Base-by-base conservation (phyloP, 2,888 invertebrate genomes). In the Pristionchus mayeri region DNA sequence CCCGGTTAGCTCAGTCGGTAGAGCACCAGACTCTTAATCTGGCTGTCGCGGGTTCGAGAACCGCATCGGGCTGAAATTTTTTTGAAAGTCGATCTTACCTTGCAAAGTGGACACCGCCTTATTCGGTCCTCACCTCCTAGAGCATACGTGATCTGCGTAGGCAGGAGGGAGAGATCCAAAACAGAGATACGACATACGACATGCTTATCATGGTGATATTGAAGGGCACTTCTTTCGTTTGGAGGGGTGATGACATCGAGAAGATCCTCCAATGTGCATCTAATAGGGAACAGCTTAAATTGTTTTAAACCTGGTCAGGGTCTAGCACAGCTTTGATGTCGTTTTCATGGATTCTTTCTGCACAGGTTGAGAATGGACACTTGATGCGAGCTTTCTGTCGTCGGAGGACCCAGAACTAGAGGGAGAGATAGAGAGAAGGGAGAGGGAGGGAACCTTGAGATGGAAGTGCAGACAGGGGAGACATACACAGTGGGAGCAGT, bases 1-100 rank as follows among this genome's bases (percentile, higher is more conserved):
- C 80, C 84, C 85, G 87, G 87, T 87, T 87, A 87, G 87, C 87
- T 87, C 87, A 87, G 87, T 87, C 87, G n/a, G n/a, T n/a, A n/a
- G 87, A 87, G 87, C 87, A 87, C 87, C 87, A 87, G 87, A 87
- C 87, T 87, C 85, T 87, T 87, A 87, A 87, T 87, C 87, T 87
- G 87, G 87, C 85, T 87, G 87, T 87, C 87, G 86, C 87, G 87
- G 87, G 87, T 87, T 87, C 87, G 87, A 87, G 87, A 87, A 87
- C 87, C 87, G 87, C 84, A 87, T 87, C 86, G 87, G 87, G 87
- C 87, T 87, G 83, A 21, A 30, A 40, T n/a, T 0, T 67, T 67
- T 67, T 67, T n/a, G n/a, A n/a, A n/a, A n/a, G n/a, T n/a, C n/a
- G n/a, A n/a, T n/a, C n/a, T 44, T 21, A 86, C 86, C 85, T 82